A percentile compares a stretch with the other conserved stretches of the same genome.
phyloP scores from a whole-genome alignment of 2,797 vertebrate species.

The Craterocephalus amniculus region DNA sequence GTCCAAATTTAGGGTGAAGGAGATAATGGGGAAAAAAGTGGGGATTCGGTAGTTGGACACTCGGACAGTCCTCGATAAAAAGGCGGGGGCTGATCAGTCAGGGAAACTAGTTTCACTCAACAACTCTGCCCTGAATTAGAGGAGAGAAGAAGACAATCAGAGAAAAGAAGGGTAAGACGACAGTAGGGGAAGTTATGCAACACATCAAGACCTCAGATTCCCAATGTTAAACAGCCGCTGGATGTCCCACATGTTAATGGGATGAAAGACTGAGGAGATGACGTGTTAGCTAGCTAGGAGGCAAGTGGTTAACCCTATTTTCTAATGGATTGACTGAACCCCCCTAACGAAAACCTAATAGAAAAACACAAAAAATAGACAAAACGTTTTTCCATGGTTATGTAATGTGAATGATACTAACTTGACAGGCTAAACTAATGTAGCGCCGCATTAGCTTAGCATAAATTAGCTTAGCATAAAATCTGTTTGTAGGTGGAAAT shows the following conservation, averaged over 20 bases:
- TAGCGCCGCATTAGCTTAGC: too few relatives aligned
- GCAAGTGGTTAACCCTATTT: conserved; percentile 1
- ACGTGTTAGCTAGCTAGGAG: conserved; percentile 17
- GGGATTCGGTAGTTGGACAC: conserved; percentile 77
- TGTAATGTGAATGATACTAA: background rate
- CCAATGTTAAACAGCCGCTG: conserved; percentile 38
- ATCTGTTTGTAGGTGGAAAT: background rate
- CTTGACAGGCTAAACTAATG: background rate
- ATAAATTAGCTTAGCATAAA: background rate
- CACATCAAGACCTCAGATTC: conserved; percentile 66
- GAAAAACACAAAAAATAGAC: background rate
- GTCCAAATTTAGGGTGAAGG: conserved; percentile 73
- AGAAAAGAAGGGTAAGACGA: conserved; percentile 76
- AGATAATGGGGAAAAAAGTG: conserved; percentile 48
- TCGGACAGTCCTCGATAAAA: conserved; percentile 83
- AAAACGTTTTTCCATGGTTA: background rate
- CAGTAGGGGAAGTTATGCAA: conserved; percentile 52
- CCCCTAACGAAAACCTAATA: too few relatives aligned
- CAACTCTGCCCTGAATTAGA: conserved; percentile 89
- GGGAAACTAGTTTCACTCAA: conserved; percentile 91
- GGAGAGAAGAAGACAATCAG: conserved; percentile 85
- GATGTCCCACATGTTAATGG: conserved; percentile 8
- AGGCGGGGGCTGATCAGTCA: conserved; percentile 85
- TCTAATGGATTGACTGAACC: background rate
- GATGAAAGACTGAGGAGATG: conserved; percentile 18